Evolutionary conservation across 2,888 invertebrate genomes (phyloP).

Genomic region (Sicus ferrugineus): DNA sequence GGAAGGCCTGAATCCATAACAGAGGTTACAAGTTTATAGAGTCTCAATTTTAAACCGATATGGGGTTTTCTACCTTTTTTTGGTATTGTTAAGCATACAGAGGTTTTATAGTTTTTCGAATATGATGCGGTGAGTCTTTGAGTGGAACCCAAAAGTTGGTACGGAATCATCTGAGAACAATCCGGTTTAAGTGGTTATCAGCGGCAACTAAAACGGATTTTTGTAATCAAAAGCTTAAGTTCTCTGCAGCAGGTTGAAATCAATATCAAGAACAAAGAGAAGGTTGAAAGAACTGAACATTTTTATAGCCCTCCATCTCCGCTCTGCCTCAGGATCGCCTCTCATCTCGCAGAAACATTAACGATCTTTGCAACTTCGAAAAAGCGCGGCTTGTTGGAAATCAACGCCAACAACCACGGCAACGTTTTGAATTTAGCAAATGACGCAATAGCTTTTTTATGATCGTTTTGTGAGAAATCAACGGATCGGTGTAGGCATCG

Average conservation of each 20-base stretch:
- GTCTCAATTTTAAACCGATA: too few species aligned
- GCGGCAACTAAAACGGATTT: background rate
- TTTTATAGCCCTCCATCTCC: too few species aligned
- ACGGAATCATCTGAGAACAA: background rate
- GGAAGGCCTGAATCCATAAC: too few species aligned
- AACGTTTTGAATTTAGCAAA: background rate
- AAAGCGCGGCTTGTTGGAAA: too few species aligned
- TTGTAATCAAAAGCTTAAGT: background rate
- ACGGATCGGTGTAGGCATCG: background rate
- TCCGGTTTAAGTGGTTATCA: background rate
- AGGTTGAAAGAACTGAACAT: too few species aligned
- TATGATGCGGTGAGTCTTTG: too few species aligned
- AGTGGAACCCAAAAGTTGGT: background rate
- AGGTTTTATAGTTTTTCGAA: too few species aligned
- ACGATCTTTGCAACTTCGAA: too few species aligned
- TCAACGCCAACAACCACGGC: background rate
- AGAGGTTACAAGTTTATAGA: too few species aligned
- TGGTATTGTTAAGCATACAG: background rate
- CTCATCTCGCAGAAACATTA: too few species aligned
- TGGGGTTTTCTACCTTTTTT: background rate
- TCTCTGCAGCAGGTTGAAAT: background rate
- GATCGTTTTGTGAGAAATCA: background rate
- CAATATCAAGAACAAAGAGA: background rate
- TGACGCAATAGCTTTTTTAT: constrained; percentile 13
- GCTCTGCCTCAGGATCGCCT: too few species aligned